phyloP scores from a whole-genome alignment of 2,888 invertebrate species.

The Platynereis dumerilii region DNA sequence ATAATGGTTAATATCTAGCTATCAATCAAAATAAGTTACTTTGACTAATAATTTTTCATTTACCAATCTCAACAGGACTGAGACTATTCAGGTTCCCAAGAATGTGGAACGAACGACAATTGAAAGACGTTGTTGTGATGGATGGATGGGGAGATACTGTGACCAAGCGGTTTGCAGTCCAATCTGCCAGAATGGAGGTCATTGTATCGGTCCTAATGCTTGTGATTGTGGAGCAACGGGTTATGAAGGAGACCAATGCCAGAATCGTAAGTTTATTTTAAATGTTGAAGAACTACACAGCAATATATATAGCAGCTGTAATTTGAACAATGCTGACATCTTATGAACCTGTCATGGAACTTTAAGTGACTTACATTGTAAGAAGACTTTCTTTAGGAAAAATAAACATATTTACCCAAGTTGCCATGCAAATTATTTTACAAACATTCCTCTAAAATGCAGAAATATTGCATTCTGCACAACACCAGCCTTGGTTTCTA shows the following conservation, averaged over 20 bases:
- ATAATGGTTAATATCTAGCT: no score
- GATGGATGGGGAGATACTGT: conserved; percentile 27
- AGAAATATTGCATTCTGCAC: neutral
- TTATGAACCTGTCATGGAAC: no score
- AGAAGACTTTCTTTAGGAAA: no score
- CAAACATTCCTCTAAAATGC: neutral
- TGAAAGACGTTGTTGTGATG: conserved; percentile 23
- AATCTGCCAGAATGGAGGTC: conserved; percentile 28
- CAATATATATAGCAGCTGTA: neutral
- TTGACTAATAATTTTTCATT: neutral
- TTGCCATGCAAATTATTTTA: neutral
- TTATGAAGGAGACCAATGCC: conserved; percentile 29
- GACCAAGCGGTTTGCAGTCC: conserved; percentile 19
- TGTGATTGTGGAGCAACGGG: conserved; percentile 25
- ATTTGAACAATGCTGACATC: no score
- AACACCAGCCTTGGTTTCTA: no score
- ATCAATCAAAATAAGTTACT: no score
- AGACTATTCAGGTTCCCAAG: neutral
- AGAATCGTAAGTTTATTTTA: conserved; percentile 18
- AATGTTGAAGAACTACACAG: neutral
- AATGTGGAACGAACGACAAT: conserved; percentile 4
- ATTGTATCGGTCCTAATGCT: conserved; percentile 17
- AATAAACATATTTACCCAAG: no score
- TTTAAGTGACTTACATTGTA: no score
- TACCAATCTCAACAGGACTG: neutral